Evolutionary conservation across 2,113 vertebrate species (phyloP), one percentile per base, ranked within the genome.

Genomic region (Periophthalmodon schlosseri): DNA sequence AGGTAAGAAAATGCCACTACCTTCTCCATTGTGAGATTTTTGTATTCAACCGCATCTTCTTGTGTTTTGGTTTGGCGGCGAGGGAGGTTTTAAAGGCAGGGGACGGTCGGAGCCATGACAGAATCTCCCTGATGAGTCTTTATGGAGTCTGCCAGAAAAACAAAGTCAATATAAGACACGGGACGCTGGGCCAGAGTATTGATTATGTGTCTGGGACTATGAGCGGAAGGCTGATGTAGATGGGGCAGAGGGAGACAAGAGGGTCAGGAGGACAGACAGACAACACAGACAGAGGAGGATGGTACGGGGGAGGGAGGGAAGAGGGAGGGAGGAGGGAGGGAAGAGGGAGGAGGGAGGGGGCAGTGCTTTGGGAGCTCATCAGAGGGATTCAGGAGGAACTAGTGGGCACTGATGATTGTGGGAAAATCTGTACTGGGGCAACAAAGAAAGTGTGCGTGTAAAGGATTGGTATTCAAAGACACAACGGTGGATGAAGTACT

Each of bases 111-210:
- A 68, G 80, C 78, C 80, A 83, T 88, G 91, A 92, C 90, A 90
- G 72, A 86, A 79, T 87, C 86, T 92, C 92, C 91, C 92, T 70
- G 64, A 47, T 77, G 90, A 84, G 86, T 93, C 82, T 93, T 92
- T 93, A 93, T 90, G 84, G 82, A 92, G 90, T 93, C 91, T 92
- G 92, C 84, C 88, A 84, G 87, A 87, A 91, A 94, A 92, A 91
- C 87, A 88, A 91, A 93, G 90, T 93, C 92, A 92, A 94, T 94
- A 92, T 94, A 92, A 78, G 82, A 86, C 80, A 84, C 87, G 77
- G 82, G 76, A 87, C 60, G 74, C 87, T 36, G 54, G 81, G 89
- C 86, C 74, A 46, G 33, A 78, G 69, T 91, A 94, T 94, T 77
- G 93, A 94, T 94, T 92, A 89, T 63, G 83, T 91, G 89, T 89